These are phyloP conservation scores for Limnephilus rhombicus DNA, from an alignment of 2,888 invertebrate genomes.

Conservation along the genomic window DNA sequence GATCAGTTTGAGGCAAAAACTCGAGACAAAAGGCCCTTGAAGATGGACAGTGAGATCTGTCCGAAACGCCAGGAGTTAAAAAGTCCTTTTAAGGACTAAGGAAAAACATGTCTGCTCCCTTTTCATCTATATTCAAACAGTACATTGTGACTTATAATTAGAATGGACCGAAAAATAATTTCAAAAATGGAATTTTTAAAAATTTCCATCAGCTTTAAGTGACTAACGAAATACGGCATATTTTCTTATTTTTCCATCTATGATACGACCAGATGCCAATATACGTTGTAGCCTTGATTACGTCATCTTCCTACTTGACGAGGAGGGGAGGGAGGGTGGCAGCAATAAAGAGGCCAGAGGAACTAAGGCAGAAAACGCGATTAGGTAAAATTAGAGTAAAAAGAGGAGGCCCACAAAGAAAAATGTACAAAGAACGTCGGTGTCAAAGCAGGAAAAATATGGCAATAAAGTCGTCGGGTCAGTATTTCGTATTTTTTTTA, in stretches of 20 bases:
- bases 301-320: conserved; percentile 48
- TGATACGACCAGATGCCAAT: neutral
- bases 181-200: neutral
- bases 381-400: conserved; percentile 64
- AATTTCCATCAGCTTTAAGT: neutral
- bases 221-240: neutral
- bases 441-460: conserved; percentile 51
- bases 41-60: too few relatives aligned
- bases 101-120: too few relatives aligned
- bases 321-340: neutral
- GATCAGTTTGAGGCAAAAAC: too few relatives aligned
- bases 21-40: too few relatives aligned
- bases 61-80: too few relatives aligned
- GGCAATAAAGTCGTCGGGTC: conserved; percentile 32
- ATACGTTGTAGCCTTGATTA: conserved; percentile 57
- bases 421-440: conserved; percentile 56
- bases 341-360: conserved; percentile 57
- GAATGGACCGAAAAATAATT: neutral
- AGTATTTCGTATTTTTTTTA: neutral
- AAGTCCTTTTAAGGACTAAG: too few relatives aligned
- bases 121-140: too few relatives aligned
- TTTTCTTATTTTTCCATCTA: conserved; percentile 12
- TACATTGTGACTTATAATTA: too few relatives aligned
- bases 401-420: conserved; percentile 57
- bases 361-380: conserved; percentile 61